Percentiles rank a stretch among this genome's conserved stretches.
Evolutionary conservation across 2,113 vertebrate species (phyloP).

Genomic region (Pipa parva): DNA sequence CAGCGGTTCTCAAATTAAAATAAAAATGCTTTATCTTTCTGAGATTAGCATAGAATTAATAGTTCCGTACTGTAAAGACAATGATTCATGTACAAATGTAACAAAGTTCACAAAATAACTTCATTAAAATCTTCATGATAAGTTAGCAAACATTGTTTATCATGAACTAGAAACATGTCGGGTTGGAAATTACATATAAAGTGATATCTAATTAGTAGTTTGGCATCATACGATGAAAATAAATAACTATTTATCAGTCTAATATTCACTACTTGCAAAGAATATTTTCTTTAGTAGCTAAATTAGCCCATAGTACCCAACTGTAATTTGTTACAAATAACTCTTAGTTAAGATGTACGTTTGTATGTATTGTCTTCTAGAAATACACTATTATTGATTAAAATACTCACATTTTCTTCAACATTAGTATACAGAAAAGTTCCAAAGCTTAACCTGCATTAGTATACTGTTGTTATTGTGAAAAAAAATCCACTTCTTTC

Average conservation of each 20-base stretch:
- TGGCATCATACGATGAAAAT: constrained; percentile 21
- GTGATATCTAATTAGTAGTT: constrained; percentile 28
- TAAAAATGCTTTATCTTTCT: too few species aligned
- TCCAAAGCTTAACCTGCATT: too few species aligned
- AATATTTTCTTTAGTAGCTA: not conserved
- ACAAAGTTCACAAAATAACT: constrained; percentile 32
- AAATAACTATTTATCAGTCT: constrained; percentile 33
- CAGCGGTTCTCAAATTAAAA: too few species aligned
- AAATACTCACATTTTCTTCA: too few species aligned
- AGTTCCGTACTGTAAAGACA: constrained; percentile 15
- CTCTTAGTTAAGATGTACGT: constrained; percentile 12
- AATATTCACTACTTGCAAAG: constrained; percentile 8
- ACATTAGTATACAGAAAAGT: too few species aligned
- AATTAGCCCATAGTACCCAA: not conserved
- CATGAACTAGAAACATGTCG: constrained; percentile 7
- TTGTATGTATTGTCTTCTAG: not conserved
- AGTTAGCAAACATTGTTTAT: constrained; percentile 32
- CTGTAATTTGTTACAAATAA: not conserved
- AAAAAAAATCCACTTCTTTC: too few species aligned
- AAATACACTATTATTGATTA: not conserved
- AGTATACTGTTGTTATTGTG: too few species aligned
- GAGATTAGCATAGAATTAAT: constrained; percentile 8
- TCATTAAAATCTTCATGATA: constrained; percentile 36
- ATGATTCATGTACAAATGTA: constrained; percentile 21
- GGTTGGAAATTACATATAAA: constrained; percentile 9